Percentiles rank a stretch among this genome's conserved stretches.
Conservation (phyloP, 1,140 invertebrate species). For the Drepana arcuata region DNA sequence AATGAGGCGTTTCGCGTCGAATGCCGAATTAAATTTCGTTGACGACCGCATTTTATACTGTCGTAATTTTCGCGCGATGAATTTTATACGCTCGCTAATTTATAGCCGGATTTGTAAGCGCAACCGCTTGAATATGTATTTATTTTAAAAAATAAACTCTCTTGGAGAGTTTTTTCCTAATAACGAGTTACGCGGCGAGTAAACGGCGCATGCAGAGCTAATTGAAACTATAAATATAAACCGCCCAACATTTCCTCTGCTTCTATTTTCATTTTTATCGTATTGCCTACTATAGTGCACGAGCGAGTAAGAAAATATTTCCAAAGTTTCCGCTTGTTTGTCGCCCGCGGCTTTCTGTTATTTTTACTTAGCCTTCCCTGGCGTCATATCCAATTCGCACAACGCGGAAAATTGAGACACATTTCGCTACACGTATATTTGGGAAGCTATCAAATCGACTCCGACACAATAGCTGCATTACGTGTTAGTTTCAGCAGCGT, state of each 20-base stretch:
- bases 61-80: constrained; percentile 43
- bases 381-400: constrained; percentile 16
- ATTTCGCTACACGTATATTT: too few relatives aligned
- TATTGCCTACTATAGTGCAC: constrained; percentile 27
- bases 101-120: constrained; percentile 17
- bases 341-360: too few relatives aligned
- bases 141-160: too few relatives aligned
- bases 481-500: constrained; percentile 7
- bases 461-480: constrained; percentile 8
- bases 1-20: constrained; percentile 36
- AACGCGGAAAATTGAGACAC: constrained; percentile 14
- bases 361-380: too few relatives aligned
- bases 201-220: constrained; percentile 43
- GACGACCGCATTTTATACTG: constrained; percentile 38
- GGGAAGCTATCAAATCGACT: too few relatives aligned
- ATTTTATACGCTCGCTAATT: constrained; percentile 31
- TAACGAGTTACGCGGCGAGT: constrained; percentile 21
- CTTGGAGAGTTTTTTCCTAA: constrained; percentile 30
- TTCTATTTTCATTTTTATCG: constrained; percentile 36
- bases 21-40: constrained; percentile 48
- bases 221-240: constrained; percentile 64
- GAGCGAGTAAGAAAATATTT: constrained; percentile 15
- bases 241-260: constrained; percentile 31
- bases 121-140: too few relatives aligned
- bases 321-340: too few relatives aligned